phyloP scores from a whole-genome alignment of 2,888 invertebrate species.

The Drosophila ezoana region DNA sequence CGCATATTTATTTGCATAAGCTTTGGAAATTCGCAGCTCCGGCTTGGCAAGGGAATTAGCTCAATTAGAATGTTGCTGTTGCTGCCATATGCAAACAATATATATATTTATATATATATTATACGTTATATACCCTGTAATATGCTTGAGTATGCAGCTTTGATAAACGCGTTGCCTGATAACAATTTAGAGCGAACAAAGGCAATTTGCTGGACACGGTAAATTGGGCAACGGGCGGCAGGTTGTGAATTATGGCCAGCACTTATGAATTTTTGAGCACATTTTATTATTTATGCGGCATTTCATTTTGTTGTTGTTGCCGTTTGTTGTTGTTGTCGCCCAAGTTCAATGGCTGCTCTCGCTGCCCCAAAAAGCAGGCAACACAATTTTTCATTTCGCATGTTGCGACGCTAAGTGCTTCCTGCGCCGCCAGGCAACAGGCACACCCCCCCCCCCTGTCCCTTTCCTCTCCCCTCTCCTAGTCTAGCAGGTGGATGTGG shows the following conservation, averaged over 20 bases:
- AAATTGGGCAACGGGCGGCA: conserved; percentile 50
- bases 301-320: conserved; percentile 59
- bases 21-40: conserved; percentile 47
- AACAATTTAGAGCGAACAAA: conserved; percentile 47
- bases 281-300: conserved; percentile 64
- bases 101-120: neutral
- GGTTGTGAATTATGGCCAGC: conserved; percentile 66
- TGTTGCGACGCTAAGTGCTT: conserved; percentile 76
- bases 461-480: neutral
- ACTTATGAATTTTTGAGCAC: conserved; percentile 69
- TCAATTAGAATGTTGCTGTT: conserved; percentile 54
- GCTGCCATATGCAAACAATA: conserved; percentile 23
- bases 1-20: conserved; percentile 77
- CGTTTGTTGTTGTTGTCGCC: conserved; percentile 27
- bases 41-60: conserved; percentile 61
- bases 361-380: conserved; percentile 55
- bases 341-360: conserved; percentile 78
- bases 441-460: neutral
- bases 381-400: conserved; percentile 76
- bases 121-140: neutral
- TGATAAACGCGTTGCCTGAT: conserved; percentile 45
- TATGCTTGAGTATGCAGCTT: conserved; percentile 7
- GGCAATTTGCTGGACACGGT: conserved; percentile 62
- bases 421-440: conserved; percentile 60
- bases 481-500: conserved; percentile 37